These are phyloP conservation scores for Nothobranchius kuhntae DNA, from an alignment of 2,113 vertebrate species.

Conservation along the genomic window DNA sequence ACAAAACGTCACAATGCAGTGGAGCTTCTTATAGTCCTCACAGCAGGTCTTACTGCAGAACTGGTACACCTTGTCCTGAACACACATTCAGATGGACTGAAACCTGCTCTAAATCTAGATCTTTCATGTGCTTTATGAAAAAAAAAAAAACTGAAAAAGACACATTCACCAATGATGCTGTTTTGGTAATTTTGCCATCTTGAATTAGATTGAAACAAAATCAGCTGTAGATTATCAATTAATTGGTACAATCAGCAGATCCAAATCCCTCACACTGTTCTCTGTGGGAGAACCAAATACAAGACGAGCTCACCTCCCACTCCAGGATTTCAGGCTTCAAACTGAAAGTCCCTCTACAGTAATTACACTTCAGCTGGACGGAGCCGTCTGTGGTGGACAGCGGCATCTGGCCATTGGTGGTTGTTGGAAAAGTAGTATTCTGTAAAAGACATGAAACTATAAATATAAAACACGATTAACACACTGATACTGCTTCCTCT, in stretches of 20 bases:
- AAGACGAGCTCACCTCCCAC: conserved; percentile 87
- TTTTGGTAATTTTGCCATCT: no score
- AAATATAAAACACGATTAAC: no score
- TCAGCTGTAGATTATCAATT: no score
- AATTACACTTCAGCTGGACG: conserved; percentile 95
- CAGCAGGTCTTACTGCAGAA: conserved; percentile 97
- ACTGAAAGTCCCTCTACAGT: conserved; percentile 92
- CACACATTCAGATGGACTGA: neutral
- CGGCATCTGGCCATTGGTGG: conserved; percentile 88
- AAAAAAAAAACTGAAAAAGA: no score
- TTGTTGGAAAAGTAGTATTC: conserved; percentile 88
- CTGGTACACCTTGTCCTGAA: conserved; percentile 95
- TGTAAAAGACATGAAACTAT: conserved; percentile 45
- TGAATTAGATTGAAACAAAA: no score
- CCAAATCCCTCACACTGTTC: neutral
- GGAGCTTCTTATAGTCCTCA: conserved; percentile 98
- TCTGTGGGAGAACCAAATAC: neutral
- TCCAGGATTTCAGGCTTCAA: conserved; percentile 94
- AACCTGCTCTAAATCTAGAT: no score
- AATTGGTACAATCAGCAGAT: neutral
- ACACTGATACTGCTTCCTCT: neutral
- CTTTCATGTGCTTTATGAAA: no score
- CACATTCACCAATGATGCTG: no score
- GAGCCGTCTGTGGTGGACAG: conserved; percentile 78
- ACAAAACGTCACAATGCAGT: conserved; percentile 97